phyloP scores from a whole-genome alignment of 2,797 vertebrate genomes.

The Tangara arthus region DNA sequence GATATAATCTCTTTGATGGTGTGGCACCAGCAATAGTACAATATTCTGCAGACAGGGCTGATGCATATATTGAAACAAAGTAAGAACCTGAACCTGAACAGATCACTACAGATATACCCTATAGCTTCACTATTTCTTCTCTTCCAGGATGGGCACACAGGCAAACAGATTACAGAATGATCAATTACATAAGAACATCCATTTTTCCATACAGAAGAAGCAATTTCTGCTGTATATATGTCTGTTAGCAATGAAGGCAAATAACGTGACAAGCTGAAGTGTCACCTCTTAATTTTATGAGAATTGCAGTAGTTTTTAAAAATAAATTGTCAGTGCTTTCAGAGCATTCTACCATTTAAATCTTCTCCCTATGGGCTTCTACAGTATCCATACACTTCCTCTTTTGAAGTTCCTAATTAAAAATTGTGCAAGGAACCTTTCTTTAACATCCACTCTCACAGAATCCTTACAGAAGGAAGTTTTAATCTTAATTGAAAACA shows the following conservation, averaged over 20 bases:
- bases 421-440: neutral
- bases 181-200: neutral
- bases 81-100: neutral
- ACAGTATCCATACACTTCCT: neutral
- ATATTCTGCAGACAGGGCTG: neutral
- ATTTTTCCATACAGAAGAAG: neutral
- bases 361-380: neutral
- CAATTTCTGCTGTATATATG: neutral
- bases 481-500: neutral
- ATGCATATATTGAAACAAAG: neutral
- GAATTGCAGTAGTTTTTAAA: neutral
- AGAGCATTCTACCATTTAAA: neutral
- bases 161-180: neutral
- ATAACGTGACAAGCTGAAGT: neutral
- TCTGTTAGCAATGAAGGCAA: neutral
- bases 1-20: neutral
- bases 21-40: neutral
- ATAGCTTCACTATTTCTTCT: neutral
- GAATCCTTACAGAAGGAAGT: neutral
- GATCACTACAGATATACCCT: neutral
- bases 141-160: neutral
- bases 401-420: neutral
- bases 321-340: neutral
- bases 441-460: neutral
- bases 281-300: neutral